Conservation (phyloP, 1,140 invertebrate genomes). For the Euura saliciscinereae region DNA sequence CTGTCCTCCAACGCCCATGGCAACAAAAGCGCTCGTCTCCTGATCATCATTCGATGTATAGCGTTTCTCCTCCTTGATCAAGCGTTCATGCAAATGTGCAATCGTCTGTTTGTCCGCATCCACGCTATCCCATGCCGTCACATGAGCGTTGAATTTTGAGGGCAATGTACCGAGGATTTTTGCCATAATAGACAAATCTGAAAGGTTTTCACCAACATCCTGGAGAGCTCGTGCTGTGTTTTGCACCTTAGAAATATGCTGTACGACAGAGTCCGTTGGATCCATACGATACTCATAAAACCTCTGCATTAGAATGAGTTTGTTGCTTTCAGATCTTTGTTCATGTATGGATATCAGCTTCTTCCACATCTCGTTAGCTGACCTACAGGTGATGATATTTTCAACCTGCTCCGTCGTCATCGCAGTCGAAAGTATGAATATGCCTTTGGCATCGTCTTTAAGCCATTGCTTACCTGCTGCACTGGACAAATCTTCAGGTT, state of each 20-base stretch:
- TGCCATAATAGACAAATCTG: slow-evolving; percentile 18
- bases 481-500: background rate
- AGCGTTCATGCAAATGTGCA: slow-evolving; percentile 18
- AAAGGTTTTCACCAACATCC: too few relatives aligned
- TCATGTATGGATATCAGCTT: too few relatives aligned
- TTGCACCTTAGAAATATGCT: too few relatives aligned
- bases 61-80: slow-evolving; percentile 24
- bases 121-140: slow-evolving; percentile 30
- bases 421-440: background rate
- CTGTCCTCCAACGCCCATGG: slow-evolving; percentile 11
- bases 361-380: background rate
- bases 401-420: background rate
- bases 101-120: slow-evolving; percentile 20
- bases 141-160: slow-evolving; percentile 19
- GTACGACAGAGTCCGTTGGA: too few relatives aligned
- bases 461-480: background rate
- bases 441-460: background rate
- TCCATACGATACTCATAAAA: too few relatives aligned
- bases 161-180: slow-evolving; percentile 27
- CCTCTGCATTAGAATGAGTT: too few relatives aligned
- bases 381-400: background rate
- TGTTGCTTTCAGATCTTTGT: too few relatives aligned
- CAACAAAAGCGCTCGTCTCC: slow-evolving; percentile 13
- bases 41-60: slow-evolving; percentile 20
- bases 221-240: too few relatives aligned